phyloP scores from a whole-genome alignment of 2,113 vertebrate genomes.

The Rhipidura dahli region DNA sequence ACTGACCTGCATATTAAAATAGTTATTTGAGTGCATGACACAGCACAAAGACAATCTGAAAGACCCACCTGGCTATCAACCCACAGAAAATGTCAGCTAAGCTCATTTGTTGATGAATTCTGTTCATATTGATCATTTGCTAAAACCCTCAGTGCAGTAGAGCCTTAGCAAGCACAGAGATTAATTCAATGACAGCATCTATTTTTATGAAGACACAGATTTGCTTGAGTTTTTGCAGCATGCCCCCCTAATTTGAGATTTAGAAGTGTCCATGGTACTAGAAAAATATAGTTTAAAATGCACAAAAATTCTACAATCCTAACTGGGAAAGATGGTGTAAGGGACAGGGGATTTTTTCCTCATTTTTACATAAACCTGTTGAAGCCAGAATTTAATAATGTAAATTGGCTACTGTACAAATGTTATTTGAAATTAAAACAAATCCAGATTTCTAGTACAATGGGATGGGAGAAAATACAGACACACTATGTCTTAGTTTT shows the following conservation, averaged over 20 bases:
- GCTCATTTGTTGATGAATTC: not conserved
- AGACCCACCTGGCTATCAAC: not conserved
- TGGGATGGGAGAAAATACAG: not conserved
- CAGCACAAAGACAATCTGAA: not conserved
- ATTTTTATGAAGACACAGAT: not conserved
- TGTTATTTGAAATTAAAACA: not conserved
- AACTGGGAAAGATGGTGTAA: not conserved
- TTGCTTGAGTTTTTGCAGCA: not conserved
- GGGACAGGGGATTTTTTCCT: not conserved
- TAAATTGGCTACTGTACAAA: not conserved
- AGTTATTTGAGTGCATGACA: constrained; percentile 37
- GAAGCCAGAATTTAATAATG: not conserved
- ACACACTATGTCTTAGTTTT: not conserved
- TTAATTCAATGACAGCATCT: not conserved
- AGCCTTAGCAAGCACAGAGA: not conserved
- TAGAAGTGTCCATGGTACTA: not conserved
- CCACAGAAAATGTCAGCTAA: constrained; percentile 18
- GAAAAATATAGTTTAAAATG: not conserved
- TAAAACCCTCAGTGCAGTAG: not conserved
- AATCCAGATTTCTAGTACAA: not conserved
- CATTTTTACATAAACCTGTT: not conserved
- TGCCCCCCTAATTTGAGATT: not conserved
- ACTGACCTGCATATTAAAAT: constrained; percentile 54
- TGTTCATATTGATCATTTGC: constrained; percentile 4
- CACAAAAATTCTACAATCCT: constrained; percentile 11